These are phyloP conservation scores for Oxygymnocypris stewartii DNA, from an alignment of 2,113 vertebrate species.

Conservation along the genomic window DNA sequence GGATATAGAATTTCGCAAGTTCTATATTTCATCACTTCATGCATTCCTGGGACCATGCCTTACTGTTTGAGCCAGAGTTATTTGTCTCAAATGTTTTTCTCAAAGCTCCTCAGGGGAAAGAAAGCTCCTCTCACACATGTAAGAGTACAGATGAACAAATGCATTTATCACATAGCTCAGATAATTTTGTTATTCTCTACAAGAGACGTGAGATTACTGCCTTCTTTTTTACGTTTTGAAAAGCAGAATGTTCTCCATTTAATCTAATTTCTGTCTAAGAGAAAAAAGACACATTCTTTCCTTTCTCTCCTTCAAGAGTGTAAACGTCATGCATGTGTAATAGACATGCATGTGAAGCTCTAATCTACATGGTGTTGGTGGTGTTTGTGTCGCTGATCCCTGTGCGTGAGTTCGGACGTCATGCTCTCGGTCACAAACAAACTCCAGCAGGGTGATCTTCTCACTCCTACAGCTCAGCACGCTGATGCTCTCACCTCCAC, in stretches of 20 bases:
- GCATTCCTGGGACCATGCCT: neutral
- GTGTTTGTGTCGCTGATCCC: constrained; percentile 23
- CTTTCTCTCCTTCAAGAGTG: neutral
- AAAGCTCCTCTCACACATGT: neutral
- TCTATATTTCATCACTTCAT: neutral
- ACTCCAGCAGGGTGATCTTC: constrained; percentile 48
- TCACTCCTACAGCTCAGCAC: constrained; percentile 41
- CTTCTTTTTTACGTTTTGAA: neutral
- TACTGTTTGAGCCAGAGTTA: neutral
- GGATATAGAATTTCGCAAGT: neutral
- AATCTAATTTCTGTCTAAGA: neutral
- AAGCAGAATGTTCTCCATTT: neutral
- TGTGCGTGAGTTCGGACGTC: constrained; percentile 25
- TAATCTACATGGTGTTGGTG: constrained; percentile 5
- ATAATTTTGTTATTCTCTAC: neutral
- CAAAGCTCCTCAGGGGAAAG: neutral
- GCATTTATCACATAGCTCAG: neutral
- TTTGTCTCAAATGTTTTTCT: neutral
- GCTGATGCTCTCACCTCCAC: constrained; percentile 53
- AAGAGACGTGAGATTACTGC: neutral
- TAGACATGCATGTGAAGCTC: neutral
- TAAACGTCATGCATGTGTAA: neutral
- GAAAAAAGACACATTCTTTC: neutral
- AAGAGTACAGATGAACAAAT: neutral
- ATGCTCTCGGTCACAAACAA: constrained; percentile 36